Evolutionary conservation across 2,113 vertebrate genomes (phyloP).

Genomic region (Dipodomys ordii): DNA sequence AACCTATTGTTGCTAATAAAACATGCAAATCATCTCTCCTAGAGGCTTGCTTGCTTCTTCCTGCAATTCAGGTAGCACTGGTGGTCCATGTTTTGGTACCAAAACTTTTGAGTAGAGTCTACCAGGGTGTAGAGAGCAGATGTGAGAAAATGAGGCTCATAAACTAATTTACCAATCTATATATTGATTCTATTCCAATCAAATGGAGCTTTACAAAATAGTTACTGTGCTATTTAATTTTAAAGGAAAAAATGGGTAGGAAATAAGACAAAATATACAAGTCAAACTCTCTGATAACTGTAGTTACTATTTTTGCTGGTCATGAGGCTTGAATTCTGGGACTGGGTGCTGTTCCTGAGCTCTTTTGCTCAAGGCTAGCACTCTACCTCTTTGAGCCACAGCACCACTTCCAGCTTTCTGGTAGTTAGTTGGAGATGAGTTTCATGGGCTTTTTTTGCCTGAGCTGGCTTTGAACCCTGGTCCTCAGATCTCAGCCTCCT

Average conservation of each 20-base stretch:
- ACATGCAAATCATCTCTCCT: neutral
- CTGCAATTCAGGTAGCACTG: neutral
- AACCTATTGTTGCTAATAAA: neutral
- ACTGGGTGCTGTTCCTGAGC: no score
- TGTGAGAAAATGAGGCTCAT: neutral
- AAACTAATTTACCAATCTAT: neutral
- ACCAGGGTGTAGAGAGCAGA: neutral
- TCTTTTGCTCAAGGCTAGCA: no score
- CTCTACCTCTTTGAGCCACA: no score
- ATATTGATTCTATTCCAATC: neutral
- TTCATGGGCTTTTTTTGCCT: no score
- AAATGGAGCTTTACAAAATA: neutral
- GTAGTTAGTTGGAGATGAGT: no score
- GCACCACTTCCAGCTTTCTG: no score
- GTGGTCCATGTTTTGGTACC: neutral
- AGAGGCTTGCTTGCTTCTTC: neutral
- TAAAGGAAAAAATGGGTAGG: neutral
- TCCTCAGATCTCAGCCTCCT: no score
- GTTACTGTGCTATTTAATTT: neutral
- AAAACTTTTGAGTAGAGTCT: neutral
- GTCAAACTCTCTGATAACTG: constrained; percentile 15
- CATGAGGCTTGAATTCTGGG: no score
- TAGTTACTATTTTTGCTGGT: neutral
- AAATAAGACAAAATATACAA: no score
- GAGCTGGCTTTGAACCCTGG: no score